Conservation (phyloP, 2,113 vertebrate species). For the Clarias batrachus region DNA sequence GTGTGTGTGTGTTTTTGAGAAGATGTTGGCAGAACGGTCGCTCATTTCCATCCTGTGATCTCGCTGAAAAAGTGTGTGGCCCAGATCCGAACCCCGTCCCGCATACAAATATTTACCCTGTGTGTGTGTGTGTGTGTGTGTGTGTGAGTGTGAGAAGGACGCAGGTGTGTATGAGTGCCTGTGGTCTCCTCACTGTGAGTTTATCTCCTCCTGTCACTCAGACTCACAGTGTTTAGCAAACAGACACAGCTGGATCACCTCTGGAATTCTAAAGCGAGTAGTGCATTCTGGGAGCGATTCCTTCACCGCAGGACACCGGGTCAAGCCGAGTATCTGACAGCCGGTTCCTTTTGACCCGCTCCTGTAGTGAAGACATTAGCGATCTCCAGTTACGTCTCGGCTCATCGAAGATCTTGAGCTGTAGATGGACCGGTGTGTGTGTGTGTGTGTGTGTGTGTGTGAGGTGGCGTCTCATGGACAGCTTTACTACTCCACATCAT, state of each 20-base stretch:
- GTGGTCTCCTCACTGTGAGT: slow-evolving; percentile 42
- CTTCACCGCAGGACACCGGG: background rate
- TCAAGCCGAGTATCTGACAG: background rate
- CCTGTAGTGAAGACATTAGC: background rate
- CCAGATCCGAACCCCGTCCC: slow-evolving; percentile 15
- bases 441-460: too few relatives aligned
- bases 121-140: slow-evolving; percentile 19
- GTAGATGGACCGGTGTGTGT: background rate
- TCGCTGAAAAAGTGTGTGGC: slow-evolving; percentile 10
- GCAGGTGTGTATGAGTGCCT: slow-evolving; percentile 46
- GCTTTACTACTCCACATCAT: background rate
- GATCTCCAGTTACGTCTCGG: background rate
- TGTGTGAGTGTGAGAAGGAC: slow-evolving; percentile 44
- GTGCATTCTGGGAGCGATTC: slow-evolving; percentile 12
- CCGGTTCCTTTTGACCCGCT: slow-evolving; percentile 40
- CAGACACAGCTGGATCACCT: slow-evolving; percentile 65
- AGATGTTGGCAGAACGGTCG: background rate
- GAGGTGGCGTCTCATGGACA: background rate
- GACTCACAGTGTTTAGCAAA: slow-evolving; percentile 70
- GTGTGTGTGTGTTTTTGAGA: background rate
- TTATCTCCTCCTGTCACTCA: slow-evolving; percentile 50
- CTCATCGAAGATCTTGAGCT: background rate
- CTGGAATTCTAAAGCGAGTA: slow-evolving; percentile 18
- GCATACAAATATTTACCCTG: slow-evolving; percentile 61
- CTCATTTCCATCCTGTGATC: slow-evolving; percentile 11